Percentiles rank a stretch among this genome's conserved stretches.
These are phyloP conservation scores for Phytoseiulus persimilis DNA, from an alignment of 2,888 invertebrate genomes.

Conservation along the genomic window DNA sequence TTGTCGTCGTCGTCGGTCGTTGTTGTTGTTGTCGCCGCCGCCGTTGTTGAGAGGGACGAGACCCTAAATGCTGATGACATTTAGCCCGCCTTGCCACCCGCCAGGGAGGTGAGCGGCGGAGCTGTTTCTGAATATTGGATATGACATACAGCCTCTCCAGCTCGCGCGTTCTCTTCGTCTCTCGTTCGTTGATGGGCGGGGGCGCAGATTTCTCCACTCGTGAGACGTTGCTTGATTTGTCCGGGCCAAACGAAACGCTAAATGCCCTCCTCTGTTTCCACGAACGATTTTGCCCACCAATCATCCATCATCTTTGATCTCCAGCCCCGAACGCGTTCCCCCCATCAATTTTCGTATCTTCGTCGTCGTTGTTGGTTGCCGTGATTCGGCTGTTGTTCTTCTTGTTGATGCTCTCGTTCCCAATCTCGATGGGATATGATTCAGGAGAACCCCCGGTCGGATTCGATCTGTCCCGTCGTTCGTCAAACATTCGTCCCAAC, in stretches of 20 bases:
- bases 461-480: background rate
- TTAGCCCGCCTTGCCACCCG: slow-evolving; percentile 19
- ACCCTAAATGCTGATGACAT: slow-evolving; percentile 39
- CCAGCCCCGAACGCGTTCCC: background rate
- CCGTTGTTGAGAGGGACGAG: slow-evolving; percentile 7
- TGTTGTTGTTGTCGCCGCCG: background rate
- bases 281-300: background rate
- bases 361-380: background rate
- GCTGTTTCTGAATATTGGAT: slow-evolving; percentile 34
- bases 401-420: background rate
- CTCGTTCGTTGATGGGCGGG: background rate
- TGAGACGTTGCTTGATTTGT: background rate
- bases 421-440: background rate
- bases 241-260: background rate
- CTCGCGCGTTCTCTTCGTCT: background rate
- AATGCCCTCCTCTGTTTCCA: background rate
- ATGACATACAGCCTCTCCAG: slow-evolving; percentile 25
- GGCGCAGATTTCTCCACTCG: background rate
- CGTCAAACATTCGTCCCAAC: background rate
- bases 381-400: too few species aligned
- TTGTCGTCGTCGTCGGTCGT: background rate
- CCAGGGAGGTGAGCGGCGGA: background rate
- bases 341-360: background rate
- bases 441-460: background rate
- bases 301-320: background rate